These are phyloP conservation scores for Lasiommata megera DNA, from an alignment of 2,888 invertebrate genomes.

Conservation along the genomic window DNA sequence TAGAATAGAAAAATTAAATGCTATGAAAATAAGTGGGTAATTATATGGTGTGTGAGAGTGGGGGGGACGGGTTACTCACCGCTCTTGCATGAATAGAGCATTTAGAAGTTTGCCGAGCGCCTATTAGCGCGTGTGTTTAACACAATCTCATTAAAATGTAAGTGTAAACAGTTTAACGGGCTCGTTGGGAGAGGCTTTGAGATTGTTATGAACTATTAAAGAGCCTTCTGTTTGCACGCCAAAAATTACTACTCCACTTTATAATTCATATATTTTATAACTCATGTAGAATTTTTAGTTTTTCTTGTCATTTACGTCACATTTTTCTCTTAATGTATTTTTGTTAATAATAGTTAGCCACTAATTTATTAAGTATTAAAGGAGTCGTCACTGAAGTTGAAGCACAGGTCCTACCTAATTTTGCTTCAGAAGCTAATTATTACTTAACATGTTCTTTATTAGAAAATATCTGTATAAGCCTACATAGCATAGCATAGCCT, in stretches of 20 bases:
- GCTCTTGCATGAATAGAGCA: conserved; percentile 22
- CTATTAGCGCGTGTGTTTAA: conserved; percentile 33
- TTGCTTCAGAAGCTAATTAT: too few species aligned
- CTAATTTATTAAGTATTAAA: too few species aligned
- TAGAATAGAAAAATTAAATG: background rate
- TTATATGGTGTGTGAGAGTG: background rate
- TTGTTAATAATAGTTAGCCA: too few species aligned
- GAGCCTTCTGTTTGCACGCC: conserved; percentile 13
- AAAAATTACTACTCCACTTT: conserved; percentile 1
- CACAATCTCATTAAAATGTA: conserved; percentile 34
- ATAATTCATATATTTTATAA: too few species aligned
- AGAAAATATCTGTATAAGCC: too few species aligned
- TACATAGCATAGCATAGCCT: too few species aligned
- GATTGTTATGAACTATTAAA: conserved; percentile 25
- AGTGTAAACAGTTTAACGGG: conserved; percentile 27
- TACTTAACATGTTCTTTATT: too few species aligned
- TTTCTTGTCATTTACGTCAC: too few species aligned
- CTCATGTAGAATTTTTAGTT: too few species aligned
- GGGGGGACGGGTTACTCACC: conserved; percentile 12
- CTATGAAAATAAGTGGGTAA: background rate
- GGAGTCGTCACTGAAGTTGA: too few species aligned
- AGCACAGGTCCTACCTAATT: too few species aligned
- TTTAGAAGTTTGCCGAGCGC: conserved; percentile 29
- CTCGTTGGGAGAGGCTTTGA: conserved; percentile 22
- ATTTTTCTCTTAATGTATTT: too few species aligned